Conservation (phyloP, 2,113 vertebrate species). For the Smithornis capensis region DNA sequence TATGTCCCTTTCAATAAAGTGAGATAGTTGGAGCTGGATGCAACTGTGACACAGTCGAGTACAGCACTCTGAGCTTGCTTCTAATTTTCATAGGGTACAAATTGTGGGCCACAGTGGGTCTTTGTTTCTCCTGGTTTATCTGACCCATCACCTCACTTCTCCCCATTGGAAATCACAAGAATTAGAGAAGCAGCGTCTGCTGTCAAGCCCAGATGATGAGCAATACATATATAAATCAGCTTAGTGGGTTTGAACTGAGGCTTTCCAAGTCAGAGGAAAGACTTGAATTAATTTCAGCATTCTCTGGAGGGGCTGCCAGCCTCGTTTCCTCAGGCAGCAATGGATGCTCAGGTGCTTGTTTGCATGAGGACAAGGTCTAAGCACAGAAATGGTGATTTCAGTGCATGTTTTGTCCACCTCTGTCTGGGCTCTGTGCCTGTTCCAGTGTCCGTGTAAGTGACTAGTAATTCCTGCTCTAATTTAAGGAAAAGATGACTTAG, state of each 20-base stretch:
- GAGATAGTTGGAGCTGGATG: background rate
- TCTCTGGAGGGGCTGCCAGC: background rate
- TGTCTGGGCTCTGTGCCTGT: background rate
- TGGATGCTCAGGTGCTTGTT: background rate
- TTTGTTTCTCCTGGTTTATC: background rate
- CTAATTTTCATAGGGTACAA: rapidly evolving
- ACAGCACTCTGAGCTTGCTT: background rate
- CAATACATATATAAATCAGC: background rate
- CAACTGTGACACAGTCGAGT: background rate
- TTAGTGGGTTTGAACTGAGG: background rate
- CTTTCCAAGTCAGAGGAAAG: background rate
- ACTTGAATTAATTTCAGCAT: background rate
- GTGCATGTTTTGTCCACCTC: background rate
- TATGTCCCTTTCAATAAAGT: background rate
- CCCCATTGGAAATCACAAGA: background rate
- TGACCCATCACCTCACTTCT: background rate
- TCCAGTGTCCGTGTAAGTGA: background rate
- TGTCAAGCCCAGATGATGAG: background rate
- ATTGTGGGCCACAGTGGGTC: rapidly evolving
- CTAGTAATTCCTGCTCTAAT: background rate
- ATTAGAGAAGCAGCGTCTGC: background rate
- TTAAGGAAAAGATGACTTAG: background rate
- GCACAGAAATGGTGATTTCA: background rate
- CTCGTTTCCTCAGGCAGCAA: background rate
- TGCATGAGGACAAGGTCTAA: background rate